Percentiles rank a stretch among this genome's conserved stretches.
Conservation (phyloP, 2,888 invertebrate species). For the Volucella zonaria region DNA sequence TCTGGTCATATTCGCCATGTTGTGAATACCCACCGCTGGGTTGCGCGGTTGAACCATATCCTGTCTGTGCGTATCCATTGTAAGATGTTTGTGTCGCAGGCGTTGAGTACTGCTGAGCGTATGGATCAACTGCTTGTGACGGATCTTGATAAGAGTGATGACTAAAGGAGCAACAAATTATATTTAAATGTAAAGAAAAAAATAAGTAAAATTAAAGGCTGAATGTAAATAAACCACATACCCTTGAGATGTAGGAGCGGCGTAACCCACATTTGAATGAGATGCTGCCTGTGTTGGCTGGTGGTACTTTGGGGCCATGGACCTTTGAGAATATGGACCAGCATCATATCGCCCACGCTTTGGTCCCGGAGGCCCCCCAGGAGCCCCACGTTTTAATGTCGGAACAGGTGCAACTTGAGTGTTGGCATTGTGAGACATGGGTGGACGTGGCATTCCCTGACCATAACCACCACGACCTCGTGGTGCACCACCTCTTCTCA, state of each 20-base stretch:
- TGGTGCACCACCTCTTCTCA: conserved; percentile 79
- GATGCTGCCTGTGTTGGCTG: conserved; percentile 78
- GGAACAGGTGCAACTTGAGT: conserved; percentile 82
- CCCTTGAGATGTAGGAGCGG: conserved; percentile 76
- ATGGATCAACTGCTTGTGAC: conserved; percentile 81
- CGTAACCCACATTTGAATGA: conserved; percentile 77
- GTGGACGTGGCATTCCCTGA: conserved; percentile 80
- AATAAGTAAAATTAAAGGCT: conserved; percentile 17
- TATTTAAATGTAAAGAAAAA: background rate
- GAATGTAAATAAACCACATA: conserved; percentile 52
- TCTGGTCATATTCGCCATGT: conserved; percentile 81
- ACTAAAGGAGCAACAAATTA: conserved; percentile 72
- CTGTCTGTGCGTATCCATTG: conserved; percentile 81
- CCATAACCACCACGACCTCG: conserved; percentile 81
- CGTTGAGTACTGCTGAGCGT: conserved; percentile 81
- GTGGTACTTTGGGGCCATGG: conserved; percentile 81
- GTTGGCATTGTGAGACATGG: conserved; percentile 81
- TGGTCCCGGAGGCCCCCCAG: conserved; percentile 81
- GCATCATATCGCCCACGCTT: conserved; percentile 82
- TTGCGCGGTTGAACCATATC: conserved; percentile 79
- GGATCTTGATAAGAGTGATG: conserved; percentile 82
- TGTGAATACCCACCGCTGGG: conserved; percentile 79
- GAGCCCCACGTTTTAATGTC: conserved; percentile 82
- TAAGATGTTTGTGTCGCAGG: conserved; percentile 79
- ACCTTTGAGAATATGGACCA: conserved; percentile 80